Evolutionary conservation across 2,888 invertebrate genomes (phyloP).

Genomic region (Eupithecia vulgata): DNA sequence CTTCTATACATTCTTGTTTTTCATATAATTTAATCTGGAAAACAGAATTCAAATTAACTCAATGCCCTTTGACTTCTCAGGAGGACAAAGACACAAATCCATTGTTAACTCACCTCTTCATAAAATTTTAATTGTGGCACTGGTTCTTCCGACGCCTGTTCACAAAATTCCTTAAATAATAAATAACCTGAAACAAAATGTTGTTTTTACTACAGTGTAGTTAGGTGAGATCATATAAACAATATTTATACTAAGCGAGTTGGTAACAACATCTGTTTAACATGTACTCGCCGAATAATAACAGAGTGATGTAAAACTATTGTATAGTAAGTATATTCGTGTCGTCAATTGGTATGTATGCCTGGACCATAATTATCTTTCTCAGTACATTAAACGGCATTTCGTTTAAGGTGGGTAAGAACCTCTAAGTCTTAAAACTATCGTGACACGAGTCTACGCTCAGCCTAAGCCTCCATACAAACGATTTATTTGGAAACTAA

Average conservation of each 20-base stretch:
- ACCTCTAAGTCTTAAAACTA: too few species aligned
- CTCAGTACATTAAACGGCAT: neutral
- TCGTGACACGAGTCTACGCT: too few species aligned
- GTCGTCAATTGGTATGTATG: constrained; percentile 33
- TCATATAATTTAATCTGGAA: constrained; percentile 98
- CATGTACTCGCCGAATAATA: constrained; percentile 39
- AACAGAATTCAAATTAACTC: constrained; percentile 50
- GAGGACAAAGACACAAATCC: constrained; percentile 15
- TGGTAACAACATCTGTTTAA: constrained; percentile 40
- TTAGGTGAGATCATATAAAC: constrained; percentile 37
- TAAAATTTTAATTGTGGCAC: constrained; percentile 99
- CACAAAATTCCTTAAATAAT: constrained; percentile 99
- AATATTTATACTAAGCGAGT: constrained; percentile 37
- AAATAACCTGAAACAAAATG: constrained; percentile 93
- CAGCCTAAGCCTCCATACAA: too few species aligned
- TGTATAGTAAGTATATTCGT: constrained; percentile 27
- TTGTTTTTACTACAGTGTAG: constrained; percentile 38
- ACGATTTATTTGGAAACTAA: too few species aligned
- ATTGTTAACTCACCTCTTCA: constrained; percentile 91
- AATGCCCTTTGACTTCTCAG: constrained; percentile 17
- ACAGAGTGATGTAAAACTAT: constrained; percentile 36
- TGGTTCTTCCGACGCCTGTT: constrained; percentile 97
- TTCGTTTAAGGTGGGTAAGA: too few species aligned
- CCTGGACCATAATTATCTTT: constrained; percentile 23
- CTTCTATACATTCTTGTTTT: constrained; percentile 98